Evolutionary conservation across 2,113 vertebrate species (phyloP), one percentile per base, ranked within the genome.

Genomic region (Dipodomys stephensi): DNA sequence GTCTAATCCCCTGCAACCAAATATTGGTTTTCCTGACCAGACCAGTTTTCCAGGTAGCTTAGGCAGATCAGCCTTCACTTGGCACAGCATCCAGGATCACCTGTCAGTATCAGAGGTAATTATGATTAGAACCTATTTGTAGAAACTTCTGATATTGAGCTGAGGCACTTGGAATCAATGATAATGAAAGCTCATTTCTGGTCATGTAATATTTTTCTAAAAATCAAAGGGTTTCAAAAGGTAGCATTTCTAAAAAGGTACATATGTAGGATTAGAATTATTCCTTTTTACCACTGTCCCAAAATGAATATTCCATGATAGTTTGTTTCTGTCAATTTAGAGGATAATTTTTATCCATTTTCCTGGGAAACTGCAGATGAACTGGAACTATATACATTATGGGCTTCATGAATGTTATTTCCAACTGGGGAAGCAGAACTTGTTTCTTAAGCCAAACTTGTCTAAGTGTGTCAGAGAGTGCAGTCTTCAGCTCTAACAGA

Each of bases 371-470:
- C 19, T 92, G 39, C 27, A 80, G 11, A 90, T 83, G 44, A 90
- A 25, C 6, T 76, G 68, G 68, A 88, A 94, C 23, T 85, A 15
- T 67, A 53, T 78, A 35, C 69, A 81, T 79, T 82, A 49, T 90
- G 87, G 12, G 60, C 32, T 82, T 91, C 22, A 6, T 49, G 73
- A 7, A 35, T 88, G 65, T 71, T 84, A 12, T 65, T 94, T 95
- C 62, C 44, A 85, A 68, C 53, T 76, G 27, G 73, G 46, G 67
- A 90, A 77, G 35, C 77, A 87, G 92, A 76, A 30, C 53, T 19
- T 82, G 44, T 92, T 95, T 96, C 49, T 83, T 23, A 79, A 76
- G 68, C 30, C 49, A 65, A 67, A 91, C 22, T 15, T 62, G 39
- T 60, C 67, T 30, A 62, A 88, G 9, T 28, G 2, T 73, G 22